phyloP scores from a whole-genome alignment of 2,113 vertebrate species.

The Ranitomeya variabilis region DNA sequence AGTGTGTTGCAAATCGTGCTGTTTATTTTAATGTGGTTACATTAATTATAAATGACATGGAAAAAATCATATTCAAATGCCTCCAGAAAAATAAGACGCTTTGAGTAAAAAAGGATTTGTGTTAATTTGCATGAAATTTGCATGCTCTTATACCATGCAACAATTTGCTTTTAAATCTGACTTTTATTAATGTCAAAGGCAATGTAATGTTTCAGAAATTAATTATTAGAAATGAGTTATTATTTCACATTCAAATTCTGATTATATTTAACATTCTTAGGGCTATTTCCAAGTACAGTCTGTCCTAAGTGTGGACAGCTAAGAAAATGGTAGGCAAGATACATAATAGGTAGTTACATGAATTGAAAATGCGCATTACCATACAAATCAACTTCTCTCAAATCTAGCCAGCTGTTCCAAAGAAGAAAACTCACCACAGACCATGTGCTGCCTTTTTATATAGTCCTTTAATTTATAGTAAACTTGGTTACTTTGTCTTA shows the following conservation, averaged over 20 bases:
- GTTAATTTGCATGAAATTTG: constrained; percentile 29
- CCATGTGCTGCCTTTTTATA: background rate
- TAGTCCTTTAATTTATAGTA: background rate
- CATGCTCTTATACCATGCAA: background rate
- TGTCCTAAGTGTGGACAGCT: background rate
- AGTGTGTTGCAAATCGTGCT: background rate
- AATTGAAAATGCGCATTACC: background rate
- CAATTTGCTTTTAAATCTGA: background rate
- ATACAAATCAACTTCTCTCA: background rate
- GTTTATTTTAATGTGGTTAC: background rate
- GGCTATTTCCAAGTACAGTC: background rate
- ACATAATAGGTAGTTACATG: background rate
- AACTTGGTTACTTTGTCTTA: too few species aligned
- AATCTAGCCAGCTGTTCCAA: background rate
- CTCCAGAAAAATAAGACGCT: background rate
- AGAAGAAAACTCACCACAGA: background rate
- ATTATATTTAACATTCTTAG: background rate
- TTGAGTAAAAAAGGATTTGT: background rate
- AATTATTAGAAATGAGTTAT: background rate
- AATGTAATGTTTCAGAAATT: background rate
- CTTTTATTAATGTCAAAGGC: constrained; percentile 16
- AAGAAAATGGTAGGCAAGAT: background rate
- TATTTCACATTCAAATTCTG: background rate
- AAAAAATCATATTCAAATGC: background rate
- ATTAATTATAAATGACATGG: background rate